Conservation (phyloP, 2,888 invertebrate genomes). For the Crematogaster levior region DNA sequence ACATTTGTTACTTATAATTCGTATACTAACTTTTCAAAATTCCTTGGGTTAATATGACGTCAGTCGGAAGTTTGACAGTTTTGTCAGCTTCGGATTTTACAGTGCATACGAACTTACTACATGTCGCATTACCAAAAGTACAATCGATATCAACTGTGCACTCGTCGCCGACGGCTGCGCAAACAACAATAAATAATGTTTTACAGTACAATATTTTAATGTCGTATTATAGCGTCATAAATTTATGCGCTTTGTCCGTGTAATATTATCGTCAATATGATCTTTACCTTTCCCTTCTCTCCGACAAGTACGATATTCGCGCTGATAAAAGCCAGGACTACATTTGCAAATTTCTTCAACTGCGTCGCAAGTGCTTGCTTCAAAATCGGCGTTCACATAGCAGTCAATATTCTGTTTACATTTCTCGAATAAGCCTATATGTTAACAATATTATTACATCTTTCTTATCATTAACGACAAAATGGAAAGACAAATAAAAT, state of each 20-base stretch:
- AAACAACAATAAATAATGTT: conserved; percentile 36
- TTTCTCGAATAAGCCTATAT: conserved; percentile 72
- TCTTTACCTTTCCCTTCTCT: conserved; percentile 60
- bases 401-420: conserved; percentile 78
- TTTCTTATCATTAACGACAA: not conserved
- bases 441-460: not conserved
- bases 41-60: not conserved
- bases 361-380: conserved; percentile 72
- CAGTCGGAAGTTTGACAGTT: not conserved
- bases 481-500: not conserved
- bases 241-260: not conserved
- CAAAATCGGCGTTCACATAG: conserved; percentile 76
- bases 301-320: conserved; percentile 82
- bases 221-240: not conserved
- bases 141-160: conserved; percentile 77
- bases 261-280: not conserved
- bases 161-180: conserved; percentile 64
- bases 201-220: not conserved
- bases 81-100: not conserved
- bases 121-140: conserved; percentile 66
- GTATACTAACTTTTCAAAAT: not conserved
- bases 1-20: not conserved
- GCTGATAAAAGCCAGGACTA: conserved; percentile 78
- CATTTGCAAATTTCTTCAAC: conserved; percentile 74
- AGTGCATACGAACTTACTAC: conserved; percentile 48